Evolutionary conservation across 1,140 invertebrate species (phyloP).

Genomic region (Teleopsis dalmanni): DNA sequence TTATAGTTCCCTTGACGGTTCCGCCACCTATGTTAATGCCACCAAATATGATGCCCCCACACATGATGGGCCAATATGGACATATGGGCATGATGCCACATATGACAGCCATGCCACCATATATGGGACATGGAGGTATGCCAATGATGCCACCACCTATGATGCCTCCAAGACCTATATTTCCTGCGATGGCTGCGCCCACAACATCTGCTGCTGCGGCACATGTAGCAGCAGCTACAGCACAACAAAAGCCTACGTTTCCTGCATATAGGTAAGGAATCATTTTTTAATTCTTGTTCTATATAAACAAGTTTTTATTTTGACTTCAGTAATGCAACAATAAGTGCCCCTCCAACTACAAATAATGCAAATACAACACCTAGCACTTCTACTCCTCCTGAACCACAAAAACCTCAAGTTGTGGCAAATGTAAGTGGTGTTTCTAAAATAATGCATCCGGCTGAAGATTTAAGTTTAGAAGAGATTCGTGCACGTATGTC

Average conservation of each 20-base stretch:
- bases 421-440: slow-evolving; percentile 59
- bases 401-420: slow-evolving; percentile 28
- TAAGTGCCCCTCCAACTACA: slow-evolving; percentile 59
- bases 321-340: slow-evolving; percentile 54
- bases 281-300: not conserved
- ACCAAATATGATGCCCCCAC: slow-evolving; percentile 54
- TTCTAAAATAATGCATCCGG: slow-evolving; percentile 88
- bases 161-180: slow-evolving; percentile 71
- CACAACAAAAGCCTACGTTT: slow-evolving; percentile 65
- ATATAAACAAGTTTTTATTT: not conserved
- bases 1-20: slow-evolving; percentile 37
- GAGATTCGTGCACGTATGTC: slow-evolving; percentile 70
- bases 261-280: slow-evolving; percentile 63
- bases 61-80: slow-evolving; percentile 51
- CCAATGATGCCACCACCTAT: slow-evolving; percentile 53
- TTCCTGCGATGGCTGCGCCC: slow-evolving; percentile 62
- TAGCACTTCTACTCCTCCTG: slow-evolving; percentile 33
- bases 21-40: slow-evolving; percentile 50
- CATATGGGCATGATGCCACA: slow-evolving; percentile 49
- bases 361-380: slow-evolving; percentile 33
- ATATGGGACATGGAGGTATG: slow-evolving; percentile 49
- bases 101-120: slow-evolving; percentile 51
- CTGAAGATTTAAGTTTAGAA: slow-evolving; percentile 88
- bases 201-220: slow-evolving; percentile 49
- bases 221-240: slow-evolving; percentile 46